phyloP scores from a whole-genome alignment of 1,140 invertebrate genomes.

The Saccostrea glomerata region DNA sequence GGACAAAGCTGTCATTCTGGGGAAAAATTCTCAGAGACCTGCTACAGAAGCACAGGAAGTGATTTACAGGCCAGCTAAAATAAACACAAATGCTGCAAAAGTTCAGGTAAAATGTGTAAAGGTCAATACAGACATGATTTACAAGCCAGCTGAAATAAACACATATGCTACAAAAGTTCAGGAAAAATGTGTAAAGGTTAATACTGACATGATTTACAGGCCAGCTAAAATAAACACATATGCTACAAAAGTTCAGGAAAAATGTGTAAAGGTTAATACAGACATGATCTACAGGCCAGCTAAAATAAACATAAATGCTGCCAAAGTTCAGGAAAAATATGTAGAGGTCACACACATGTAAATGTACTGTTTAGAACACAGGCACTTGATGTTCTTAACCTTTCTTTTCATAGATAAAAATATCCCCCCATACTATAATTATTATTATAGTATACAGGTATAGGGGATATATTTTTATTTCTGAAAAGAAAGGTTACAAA shows the following conservation, averaged over 20 bases:
- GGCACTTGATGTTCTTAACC: too few species aligned
- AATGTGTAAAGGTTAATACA: too few species aligned
- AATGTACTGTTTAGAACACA: too few species aligned
- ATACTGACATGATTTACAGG: conserved; percentile 83
- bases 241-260: conserved; percentile 69
- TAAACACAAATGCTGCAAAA: conserved; percentile 76
- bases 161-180: conserved; percentile 71
- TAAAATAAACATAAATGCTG: conserved; percentile 73
- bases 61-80: conserved; percentile 81
- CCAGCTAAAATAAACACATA: conserved; percentile 78
- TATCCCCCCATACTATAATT: too few species aligned
- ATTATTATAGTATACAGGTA: too few species aligned
- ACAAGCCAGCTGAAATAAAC: conserved; percentile 80
- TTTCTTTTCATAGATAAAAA: too few species aligned
- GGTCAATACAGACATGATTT: conserved; percentile 82
- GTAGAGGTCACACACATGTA: too few species aligned
- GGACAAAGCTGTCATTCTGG: conserved; percentile 84
- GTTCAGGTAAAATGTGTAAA: background rate
- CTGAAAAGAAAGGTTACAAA: too few species aligned
- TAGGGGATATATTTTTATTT: too few species aligned
- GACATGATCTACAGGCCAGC: conserved; percentile 84
- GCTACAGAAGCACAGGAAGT: conserved; percentile 87
- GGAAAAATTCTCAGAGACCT: conserved; percentile 88
- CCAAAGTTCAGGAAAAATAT: conserved; percentile 65
- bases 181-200: background rate